Percentiles rank a stretch among this genome's conserved stretches.
phyloP scores from a whole-genome alignment of 37 sponge, comb jelly and placozoan species.

The Cliona cf. orientalis region DNA sequence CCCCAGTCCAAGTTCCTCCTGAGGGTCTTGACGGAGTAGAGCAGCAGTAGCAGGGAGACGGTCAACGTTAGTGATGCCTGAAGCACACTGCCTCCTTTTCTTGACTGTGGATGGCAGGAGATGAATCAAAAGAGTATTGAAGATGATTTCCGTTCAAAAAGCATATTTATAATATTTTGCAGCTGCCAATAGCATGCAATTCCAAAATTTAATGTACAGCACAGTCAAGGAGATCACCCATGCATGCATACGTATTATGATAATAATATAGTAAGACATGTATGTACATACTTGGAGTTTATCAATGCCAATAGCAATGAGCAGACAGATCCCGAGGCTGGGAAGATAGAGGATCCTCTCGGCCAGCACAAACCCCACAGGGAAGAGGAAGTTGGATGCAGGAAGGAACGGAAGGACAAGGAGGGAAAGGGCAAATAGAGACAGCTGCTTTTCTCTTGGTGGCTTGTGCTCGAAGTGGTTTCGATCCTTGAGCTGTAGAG shows the following conservation, averaged over 20 bases:
- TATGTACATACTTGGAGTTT: background rate
- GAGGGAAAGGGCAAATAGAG: conserved; percentile 52
- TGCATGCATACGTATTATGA: background rate
- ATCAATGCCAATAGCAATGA: conserved; percentile 61
- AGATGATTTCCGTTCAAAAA: background rate
- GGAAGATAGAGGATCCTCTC: conserved; percentile 92
- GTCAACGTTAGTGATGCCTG: background rate
- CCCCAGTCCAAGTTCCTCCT: conserved; percentile 68
- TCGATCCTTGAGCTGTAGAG: no score
- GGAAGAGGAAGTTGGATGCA: conserved; percentile 80
- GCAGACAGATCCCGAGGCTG: conserved; percentile 85
- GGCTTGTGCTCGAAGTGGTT: no score
- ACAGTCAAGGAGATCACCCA: background rate
- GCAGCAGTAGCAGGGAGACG: conserved; percentile 5
- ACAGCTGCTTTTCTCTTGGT: background rate
- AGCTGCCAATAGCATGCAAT: background rate
- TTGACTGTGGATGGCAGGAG: background rate
- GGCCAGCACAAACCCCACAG: conserved; percentile 89
- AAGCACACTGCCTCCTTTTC: background rate
- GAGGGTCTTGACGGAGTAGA: conserved; percentile 67
- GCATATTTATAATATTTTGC: background rate
- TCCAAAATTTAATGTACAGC: background rate
- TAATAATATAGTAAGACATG: background rate
- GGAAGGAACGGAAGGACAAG: conserved; percentile 78
- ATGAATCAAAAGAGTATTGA: background rate